Conservation (phyloP, 2,113 vertebrate species). For the Sisor rabdophorus region DNA sequence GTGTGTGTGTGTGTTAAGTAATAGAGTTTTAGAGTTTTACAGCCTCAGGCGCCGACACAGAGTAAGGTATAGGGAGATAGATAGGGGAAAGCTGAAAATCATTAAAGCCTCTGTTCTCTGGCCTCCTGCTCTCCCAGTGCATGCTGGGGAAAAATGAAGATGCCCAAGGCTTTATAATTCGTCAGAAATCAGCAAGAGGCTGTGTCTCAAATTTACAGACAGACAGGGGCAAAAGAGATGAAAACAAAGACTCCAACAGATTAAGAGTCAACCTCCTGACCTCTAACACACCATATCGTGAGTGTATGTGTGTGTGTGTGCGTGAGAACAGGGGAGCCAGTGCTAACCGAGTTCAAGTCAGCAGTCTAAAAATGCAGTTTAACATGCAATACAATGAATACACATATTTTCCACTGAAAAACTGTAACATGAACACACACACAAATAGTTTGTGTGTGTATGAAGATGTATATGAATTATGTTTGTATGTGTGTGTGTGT, state of each 20-base stretch:
- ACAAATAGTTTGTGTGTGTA: neutral
- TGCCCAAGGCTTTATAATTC: conserved; percentile 44
- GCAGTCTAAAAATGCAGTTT: neutral
- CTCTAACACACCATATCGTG: neutral
- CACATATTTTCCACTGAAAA: too few species aligned
- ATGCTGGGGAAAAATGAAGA: conserved; percentile 47
- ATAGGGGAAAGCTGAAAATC: conserved; percentile 7
- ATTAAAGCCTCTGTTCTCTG: conserved; percentile 33
- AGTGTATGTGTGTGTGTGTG: conserved; percentile 10
- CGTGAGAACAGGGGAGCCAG: neutral
- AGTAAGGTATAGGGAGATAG: conserved; percentile 29
- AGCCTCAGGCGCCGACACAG: conserved; percentile 12
- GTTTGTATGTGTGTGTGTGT: neutral
- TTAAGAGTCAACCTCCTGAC: neutral
- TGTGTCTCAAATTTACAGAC: conserved; percentile 30
- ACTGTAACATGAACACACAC: too few species aligned
- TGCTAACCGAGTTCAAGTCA: neutral
- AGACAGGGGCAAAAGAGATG: neutral
- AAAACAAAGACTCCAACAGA: conserved; percentile 4
- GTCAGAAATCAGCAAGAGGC: conserved; percentile 34
- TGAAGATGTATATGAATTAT: neutral
- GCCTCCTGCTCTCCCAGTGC: conserved; percentile 33
- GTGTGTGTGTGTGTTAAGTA: conserved; percentile 1
- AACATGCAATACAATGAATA: too few species aligned
- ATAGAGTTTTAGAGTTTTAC: too few species aligned